Evolutionary conservation across 2,797 vertebrate genomes (phyloP).

Genomic region (Mallotus villosus): DNA sequence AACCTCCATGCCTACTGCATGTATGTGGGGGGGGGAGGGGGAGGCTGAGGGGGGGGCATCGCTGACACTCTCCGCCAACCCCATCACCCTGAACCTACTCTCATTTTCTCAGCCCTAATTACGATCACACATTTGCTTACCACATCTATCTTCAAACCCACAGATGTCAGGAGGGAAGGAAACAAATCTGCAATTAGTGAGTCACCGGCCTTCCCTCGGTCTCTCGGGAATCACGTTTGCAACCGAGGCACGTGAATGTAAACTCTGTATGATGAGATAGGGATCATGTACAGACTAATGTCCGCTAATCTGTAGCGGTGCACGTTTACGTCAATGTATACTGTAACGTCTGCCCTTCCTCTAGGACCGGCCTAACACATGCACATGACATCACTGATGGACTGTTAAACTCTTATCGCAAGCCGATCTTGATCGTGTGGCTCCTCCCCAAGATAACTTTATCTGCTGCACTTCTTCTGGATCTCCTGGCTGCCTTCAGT

Average conservation of each 20-base stretch:
- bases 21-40: slow-evolving; percentile 3
- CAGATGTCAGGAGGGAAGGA: background rate
- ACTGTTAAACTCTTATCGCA: background rate
- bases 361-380: too few species aligned
- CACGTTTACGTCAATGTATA: background rate
- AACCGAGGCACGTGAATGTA: background rate
- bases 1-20: slow-evolving; percentile 3
- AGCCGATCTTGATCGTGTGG: background rate
- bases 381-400: background rate
- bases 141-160: slow-evolving; percentile 9
- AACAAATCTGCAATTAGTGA: background rate
- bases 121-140: slow-evolving; percentile 21
- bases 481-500: background rate
- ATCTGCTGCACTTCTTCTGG: background rate
- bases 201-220: background rate
- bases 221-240: background rate
- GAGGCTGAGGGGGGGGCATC: background rate
- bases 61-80: slow-evolving; percentile 17
- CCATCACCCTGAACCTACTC: slow-evolving; percentile 20
- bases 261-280: background rate
- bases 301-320: background rate
- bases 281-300: slow-evolving; percentile 1
- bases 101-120: slow-evolving; percentile 27
- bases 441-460: background rate
- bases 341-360: background rate